Evolutionary conservation across 2,888 invertebrate species (phyloP), one percentile per base, ranked within the genome.

Genomic region (Campoplex capitator): DNA sequence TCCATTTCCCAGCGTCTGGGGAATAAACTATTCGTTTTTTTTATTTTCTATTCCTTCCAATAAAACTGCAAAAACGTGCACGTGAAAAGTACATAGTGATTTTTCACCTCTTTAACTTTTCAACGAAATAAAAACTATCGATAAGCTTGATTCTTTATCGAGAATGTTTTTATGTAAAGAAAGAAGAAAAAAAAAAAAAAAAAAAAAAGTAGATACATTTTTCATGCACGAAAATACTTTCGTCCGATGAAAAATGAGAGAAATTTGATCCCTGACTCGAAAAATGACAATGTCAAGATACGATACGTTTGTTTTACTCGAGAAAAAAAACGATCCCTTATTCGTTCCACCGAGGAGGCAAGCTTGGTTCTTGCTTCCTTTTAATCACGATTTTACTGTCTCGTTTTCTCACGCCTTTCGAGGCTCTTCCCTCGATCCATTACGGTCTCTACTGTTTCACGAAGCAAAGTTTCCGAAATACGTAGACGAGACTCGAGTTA

Each of bases 401-500:
- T 51, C 70, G 16, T 45, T 54, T 32, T 32, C 54, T 75, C 67
- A 35, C 74, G 45, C 75, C 13, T 76, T 56, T 35, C 18, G 32
- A 80, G 79, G 75, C 65, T 80, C 73, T 23, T 67, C 28, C 71
- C 51, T 56, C 75, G 79, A 83, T 86, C 79, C 45, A 86, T 83
- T 83, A 79, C 65, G 56, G n/a, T 42, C 62, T 83, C 78, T 28
- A 51, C 68, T 70, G 23, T 54, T 62, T 79, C 51, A 42, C 75
- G 51, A 56, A 51, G 45, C 76, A 86, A 86, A 79, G 83, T 86
- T 86, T 65, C 62, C 65, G 71, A 83, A 83, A 86, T 79, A 79
- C 65, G 35, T 42, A 58, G 79, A 79, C 62, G 82, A 62, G 35
- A 18, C 73, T 67, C 9, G 35, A 71, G 23, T n/a, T 38, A 45